Conservation (phyloP, 2,797 vertebrate genomes). For the Paratrypauchen microcephalus region DNA sequence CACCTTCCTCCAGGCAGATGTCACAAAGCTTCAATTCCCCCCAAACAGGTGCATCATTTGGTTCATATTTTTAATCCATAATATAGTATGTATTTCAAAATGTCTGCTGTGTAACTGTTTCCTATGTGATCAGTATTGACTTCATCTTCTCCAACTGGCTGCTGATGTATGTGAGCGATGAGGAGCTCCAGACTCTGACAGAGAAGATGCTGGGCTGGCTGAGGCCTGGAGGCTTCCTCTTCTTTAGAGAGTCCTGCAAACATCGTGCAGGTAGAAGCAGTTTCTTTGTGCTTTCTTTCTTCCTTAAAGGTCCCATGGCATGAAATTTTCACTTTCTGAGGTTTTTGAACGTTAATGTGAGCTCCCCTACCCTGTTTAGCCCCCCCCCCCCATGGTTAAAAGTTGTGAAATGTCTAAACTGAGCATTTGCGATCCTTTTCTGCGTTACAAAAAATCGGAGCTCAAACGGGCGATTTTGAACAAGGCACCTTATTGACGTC, state of each 20-base stretch:
- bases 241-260: conserved; percentile 87
- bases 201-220: conserved; percentile 79
- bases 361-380: no score
- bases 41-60: conserved; percentile 67
- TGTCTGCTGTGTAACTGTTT: neutral
- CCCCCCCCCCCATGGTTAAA: no score
- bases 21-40: conserved; percentile 79
- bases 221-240: conserved; percentile 75
- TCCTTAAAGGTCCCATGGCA: no score
- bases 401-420: no score
- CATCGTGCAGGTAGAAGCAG: conserved; percentile 75
- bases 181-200: conserved; percentile 65
- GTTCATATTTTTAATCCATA: neutral
- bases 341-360: no score
- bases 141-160: conserved; percentile 88
- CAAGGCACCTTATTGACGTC: no score
- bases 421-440: no score
- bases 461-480: no score
- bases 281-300: no score
- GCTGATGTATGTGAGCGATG: conserved; percentile 84
- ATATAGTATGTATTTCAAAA: neutral
- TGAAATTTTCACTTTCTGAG: no score
- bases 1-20: conserved; percentile 80
- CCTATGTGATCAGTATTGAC: conserved; percentile 66
- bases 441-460: no score